These are phyloP conservation scores for Hyla sarda DNA, from an alignment of 2,113 vertebrate species.

Conservation along the genomic window DNA sequence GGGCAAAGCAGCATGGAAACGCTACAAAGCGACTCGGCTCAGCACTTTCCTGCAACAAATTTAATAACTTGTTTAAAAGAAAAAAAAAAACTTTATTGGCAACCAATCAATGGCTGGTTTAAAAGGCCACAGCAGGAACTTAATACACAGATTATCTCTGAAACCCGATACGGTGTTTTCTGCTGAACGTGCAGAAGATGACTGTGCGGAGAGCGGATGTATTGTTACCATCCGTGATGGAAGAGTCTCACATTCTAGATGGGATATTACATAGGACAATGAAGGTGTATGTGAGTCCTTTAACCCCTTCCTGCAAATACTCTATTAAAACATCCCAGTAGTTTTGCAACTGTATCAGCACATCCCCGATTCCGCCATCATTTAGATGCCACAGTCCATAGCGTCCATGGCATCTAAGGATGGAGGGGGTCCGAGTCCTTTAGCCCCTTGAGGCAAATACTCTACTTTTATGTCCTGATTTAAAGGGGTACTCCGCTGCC, in stretches of 20 bases:
- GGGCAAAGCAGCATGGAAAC: not conserved
- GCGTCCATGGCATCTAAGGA: too few relatives aligned
- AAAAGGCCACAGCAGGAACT: slow-evolving; percentile 3
- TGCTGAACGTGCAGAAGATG: not conserved
- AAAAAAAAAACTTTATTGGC: slow-evolving; percentile 23
- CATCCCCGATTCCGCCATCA: not conserved
- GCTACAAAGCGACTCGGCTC: slow-evolving; percentile 27
- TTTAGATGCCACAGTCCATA: too few relatives aligned
- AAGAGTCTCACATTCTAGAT: not conserved
- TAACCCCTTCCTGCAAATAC: not conserved
- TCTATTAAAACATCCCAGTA: not conserved
- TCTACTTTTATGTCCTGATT: too few relatives aligned
- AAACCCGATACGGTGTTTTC: slow-evolving; percentile 1
- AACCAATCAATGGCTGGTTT: slow-evolving; percentile 29
- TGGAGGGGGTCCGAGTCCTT: too few relatives aligned
- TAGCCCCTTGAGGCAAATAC: too few relatives aligned
- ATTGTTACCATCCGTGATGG: not conserved
- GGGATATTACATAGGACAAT: not conserved
- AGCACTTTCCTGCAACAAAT: slow-evolving; percentile 32
- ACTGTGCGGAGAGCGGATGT: not conserved
- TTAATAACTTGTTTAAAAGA: slow-evolving; percentile 31
- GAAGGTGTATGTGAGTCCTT: not conserved
- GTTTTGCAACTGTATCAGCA: not conserved
- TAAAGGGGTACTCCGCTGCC: too few relatives aligned
- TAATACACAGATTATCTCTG: slow-evolving; percentile 27